These are phyloP conservation scores for Chaetops frenatus DNA, from an alignment of 2,113 vertebrate genomes.

Conservation along the genomic window DNA sequence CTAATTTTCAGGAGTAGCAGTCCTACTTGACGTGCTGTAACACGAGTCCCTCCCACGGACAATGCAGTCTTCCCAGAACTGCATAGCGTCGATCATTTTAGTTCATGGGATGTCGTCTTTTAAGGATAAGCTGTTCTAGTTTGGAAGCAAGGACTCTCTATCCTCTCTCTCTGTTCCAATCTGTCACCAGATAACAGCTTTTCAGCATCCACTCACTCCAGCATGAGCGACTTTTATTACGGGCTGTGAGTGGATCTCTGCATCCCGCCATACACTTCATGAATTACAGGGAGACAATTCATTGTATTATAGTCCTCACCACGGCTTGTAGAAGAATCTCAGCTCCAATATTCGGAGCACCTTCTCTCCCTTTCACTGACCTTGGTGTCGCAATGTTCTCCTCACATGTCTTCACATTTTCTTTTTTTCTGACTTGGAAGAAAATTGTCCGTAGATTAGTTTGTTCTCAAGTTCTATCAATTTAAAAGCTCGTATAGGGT, in stretches of 20 bases:
- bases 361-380: neutral
- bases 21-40: neutral
- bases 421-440: neutral
- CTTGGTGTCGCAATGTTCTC: too few species aligned
- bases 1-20: too few species aligned
- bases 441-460: neutral
- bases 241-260: neutral
- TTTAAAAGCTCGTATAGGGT: neutral
- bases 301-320: neutral
- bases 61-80: neutral
- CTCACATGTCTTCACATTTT: neutral
- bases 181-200: neutral
- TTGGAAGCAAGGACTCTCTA: neutral
- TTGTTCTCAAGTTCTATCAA: neutral
- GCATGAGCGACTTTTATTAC: neutral
- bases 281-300: neutral
- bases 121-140: neutral
- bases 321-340: neutral
- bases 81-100: neutral
- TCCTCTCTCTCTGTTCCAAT: neutral
- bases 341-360: neutral
- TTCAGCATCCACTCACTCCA: neutral
- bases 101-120: neutral
- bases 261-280: too few species aligned
- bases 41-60: rapidly evolving